Evolutionary conservation across 2,113 vertebrate genomes (phyloP).

Genomic region (Hymenochirus boettgeri): DNA sequence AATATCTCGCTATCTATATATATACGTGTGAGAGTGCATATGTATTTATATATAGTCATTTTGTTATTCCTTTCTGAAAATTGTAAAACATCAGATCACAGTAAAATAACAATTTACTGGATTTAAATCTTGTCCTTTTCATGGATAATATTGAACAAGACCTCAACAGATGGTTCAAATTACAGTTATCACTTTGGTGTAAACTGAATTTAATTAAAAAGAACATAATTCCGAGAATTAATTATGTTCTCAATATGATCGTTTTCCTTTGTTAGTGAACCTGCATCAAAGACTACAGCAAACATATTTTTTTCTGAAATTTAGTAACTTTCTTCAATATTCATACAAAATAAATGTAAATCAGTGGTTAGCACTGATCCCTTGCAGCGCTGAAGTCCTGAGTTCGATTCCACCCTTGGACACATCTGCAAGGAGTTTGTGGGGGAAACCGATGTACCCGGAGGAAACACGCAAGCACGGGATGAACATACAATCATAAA

Average conservation of each 20-base stretch:
- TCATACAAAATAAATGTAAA: background rate
- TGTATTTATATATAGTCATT: no score
- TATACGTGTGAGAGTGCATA: no score
- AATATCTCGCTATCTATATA: no score
- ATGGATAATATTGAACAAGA: conserved; percentile 36
- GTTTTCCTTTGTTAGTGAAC: conserved; percentile 9
- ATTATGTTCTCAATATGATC: conserved; percentile 40
- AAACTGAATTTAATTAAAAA: conserved; percentile 43
- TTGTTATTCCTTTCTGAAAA: no score
- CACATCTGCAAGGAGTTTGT: no score
- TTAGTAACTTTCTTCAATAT: background rate
- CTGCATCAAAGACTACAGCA: background rate
- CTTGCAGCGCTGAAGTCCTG: no score
- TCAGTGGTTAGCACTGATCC: no score
- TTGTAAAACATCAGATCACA: background rate
- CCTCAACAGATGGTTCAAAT: conserved; percentile 37
- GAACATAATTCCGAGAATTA: conserved; percentile 40
- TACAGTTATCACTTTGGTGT: conserved; percentile 43
- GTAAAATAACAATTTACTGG: conserved; percentile 3
- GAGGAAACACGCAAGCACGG: no score
- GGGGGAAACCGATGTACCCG: no score
- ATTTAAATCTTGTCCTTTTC: conserved; percentile 29
- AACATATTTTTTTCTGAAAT: background rate
- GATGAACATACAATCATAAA: no score
- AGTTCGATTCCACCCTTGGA: no score